These are phyloP conservation scores for Phyllotis vaccarum DNA, from an alignment of 2,797 vertebrate species.

Conservation along the genomic window DNA sequence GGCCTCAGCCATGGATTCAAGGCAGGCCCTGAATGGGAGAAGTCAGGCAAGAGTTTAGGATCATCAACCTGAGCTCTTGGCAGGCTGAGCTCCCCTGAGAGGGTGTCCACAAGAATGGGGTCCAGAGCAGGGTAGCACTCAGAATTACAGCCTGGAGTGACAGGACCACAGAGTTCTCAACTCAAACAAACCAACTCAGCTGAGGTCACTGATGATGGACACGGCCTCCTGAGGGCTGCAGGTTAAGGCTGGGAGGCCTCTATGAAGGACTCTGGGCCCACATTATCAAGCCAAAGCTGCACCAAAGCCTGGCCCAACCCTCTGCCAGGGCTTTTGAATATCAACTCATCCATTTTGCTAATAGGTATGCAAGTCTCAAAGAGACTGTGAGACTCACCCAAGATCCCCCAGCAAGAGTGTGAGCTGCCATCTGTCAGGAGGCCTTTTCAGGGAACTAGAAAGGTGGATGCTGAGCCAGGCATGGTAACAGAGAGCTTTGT, in stretches of 20 bases:
- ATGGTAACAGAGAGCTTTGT: neutral
- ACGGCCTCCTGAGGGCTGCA: too few species aligned
- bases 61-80: neutral
- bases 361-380: neutral
- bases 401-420: neutral
- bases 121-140: neutral
- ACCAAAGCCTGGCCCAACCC: neutral
- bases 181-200: accelerated
- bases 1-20: neutral
- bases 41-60: neutral
- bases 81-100: neutral
- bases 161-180: neutral
- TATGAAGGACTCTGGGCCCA: too few species aligned
- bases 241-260: neutral
- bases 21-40: neutral
- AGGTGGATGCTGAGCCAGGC: neutral
- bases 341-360: neutral
- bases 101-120: accelerated
- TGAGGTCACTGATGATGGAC: neutral
- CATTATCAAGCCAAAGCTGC: too few species aligned
- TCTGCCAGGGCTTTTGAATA: neutral
- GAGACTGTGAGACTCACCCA: neutral
- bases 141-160: neutral
- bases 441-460: neutral
- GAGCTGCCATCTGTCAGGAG: neutral